These are phyloP conservation scores for Pocota personata DNA, from an alignment of 2,888 invertebrate species.

Conservation along the genomic window DNA sequence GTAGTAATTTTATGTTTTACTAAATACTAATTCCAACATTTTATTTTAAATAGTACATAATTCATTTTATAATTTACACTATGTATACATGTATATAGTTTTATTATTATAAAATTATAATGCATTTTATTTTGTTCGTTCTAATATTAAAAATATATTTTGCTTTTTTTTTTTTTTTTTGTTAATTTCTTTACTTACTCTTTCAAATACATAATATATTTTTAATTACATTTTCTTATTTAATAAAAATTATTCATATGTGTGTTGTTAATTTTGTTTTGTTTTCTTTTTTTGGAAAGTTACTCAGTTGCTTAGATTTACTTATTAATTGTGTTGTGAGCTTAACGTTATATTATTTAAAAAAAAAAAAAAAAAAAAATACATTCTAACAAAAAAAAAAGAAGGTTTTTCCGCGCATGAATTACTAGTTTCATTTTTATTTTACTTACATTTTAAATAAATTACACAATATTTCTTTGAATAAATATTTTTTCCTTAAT, in stretches of 20 bases:
- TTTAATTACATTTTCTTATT: conserved; percentile 52
- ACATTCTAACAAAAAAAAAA: conserved; percentile 13
- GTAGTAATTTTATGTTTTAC: not conserved
- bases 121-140: conserved; percentile 59
- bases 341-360: conserved; percentile 32
- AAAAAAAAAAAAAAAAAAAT: conserved; percentile 34
- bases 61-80: conserved; percentile 30
- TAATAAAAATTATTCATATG: conserved; percentile 21
- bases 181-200: conserved; percentile 18
- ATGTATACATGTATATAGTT: conserved; percentile 50
- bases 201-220: conserved; percentile 24
- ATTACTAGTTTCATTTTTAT: conserved; percentile 30
- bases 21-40: conserved; percentile 30
- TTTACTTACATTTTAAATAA: conserved; percentile 47
- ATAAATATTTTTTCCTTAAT: conserved; percentile 45
- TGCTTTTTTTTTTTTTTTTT: conserved; percentile 1
- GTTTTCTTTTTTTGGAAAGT: conserved; percentile 54
- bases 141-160: conserved; percentile 72
- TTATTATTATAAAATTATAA: conserved; percentile 48
- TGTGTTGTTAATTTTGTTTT: conserved; percentile 24
- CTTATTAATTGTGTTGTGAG: conserved; percentile 47
- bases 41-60: conserved; percentile 55
- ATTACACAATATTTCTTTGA: conserved; percentile 43
- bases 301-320: conserved; percentile 53
- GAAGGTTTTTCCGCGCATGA: conserved; percentile 21